A percentile compares a stretch with the other conserved stretches of the same genome.
phyloP scores from a whole-genome alignment of 2,797 vertebrate genomes.

The Cirrhinus molitorella region DNA sequence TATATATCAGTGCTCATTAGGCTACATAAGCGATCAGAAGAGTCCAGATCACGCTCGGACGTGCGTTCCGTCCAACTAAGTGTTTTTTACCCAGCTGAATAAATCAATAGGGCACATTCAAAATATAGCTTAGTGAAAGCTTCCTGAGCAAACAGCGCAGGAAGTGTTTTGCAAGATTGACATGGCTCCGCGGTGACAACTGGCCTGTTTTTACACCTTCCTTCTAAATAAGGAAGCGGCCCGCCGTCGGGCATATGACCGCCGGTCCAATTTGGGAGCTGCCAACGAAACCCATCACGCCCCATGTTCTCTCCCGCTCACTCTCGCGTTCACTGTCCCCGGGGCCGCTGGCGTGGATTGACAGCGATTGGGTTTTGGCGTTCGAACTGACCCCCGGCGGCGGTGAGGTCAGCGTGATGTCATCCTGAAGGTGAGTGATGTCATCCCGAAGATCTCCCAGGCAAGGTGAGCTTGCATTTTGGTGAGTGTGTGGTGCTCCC shows the following conservation, averaged over 20 bases:
- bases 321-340: constrained; percentile 71
- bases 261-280: constrained; percentile 82
- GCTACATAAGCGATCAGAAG: not conserved
- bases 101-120: constrained; percentile 2
- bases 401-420: constrained; percentile 87
- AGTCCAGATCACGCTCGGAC: not conserved
- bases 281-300: constrained; percentile 70
- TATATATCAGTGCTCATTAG: no score
- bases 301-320: constrained; percentile 71
- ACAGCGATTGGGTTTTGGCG: constrained; percentile 65
- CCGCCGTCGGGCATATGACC: constrained; percentile 79
- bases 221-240: constrained; percentile 90
- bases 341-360: constrained; percentile 67
- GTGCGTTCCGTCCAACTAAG: not conserved
- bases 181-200: constrained; percentile 85
- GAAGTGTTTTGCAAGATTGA: constrained; percentile 72
- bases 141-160: constrained; percentile 66
- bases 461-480: constrained; percentile 68
- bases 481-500: constrained; percentile 68
- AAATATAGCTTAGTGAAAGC: constrained; percentile 54
- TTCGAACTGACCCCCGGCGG: constrained; percentile 66
- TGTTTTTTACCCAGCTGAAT: not conserved
- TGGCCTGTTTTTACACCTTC: constrained; percentile 86
- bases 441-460: constrained; percentile 70
- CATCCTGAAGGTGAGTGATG: constrained; percentile 78